Evolutionary conservation across 2,888 invertebrate species (phyloP).

Genomic region (Rapana venosa): DNA sequence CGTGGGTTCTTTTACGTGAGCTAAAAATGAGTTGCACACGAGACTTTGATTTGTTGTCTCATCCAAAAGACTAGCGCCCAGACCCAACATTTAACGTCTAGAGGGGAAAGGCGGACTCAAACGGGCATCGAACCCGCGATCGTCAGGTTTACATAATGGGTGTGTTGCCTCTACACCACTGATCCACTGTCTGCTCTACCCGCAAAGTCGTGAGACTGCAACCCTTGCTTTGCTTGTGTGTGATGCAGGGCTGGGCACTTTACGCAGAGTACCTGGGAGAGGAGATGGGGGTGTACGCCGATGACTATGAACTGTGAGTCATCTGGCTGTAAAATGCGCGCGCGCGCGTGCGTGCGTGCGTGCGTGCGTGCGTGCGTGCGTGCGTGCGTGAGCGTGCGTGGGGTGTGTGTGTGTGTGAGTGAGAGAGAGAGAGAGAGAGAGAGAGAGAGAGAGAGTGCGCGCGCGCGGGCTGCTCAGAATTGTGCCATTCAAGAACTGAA

Average conservation of each 20-base stretch:
- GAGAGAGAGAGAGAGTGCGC: background rate
- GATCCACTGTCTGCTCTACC: background rate
- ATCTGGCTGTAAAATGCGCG: too few species aligned
- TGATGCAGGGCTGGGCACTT: constrained; percentile 39
- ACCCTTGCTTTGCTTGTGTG: background rate
- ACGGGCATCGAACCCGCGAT: too few species aligned
- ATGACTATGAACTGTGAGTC: constrained; percentile 35
- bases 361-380: background rate
- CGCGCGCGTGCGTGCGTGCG: background rate
- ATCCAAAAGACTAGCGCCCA: too few species aligned
- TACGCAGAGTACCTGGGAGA: constrained; percentile 41
- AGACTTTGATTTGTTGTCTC: too few species aligned
- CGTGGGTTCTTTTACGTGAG: too few species aligned
- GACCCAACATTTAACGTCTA: too few species aligned
- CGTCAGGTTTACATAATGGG: too few species aligned
- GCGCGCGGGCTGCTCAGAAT: background rate
- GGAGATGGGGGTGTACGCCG: constrained; percentile 37
- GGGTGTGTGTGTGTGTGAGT: background rate
- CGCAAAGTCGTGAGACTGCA: too few species aligned
- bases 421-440: constrained; percentile 4
- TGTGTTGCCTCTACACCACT: too few species aligned
- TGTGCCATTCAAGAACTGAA: background rate
- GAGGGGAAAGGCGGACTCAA: too few species aligned
- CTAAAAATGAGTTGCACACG: too few species aligned
- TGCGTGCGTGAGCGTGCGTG: too few species aligned